Conservation (phyloP, 92 coral and sea anemone genomes). For the Zoanthus solanderi region DNA sequence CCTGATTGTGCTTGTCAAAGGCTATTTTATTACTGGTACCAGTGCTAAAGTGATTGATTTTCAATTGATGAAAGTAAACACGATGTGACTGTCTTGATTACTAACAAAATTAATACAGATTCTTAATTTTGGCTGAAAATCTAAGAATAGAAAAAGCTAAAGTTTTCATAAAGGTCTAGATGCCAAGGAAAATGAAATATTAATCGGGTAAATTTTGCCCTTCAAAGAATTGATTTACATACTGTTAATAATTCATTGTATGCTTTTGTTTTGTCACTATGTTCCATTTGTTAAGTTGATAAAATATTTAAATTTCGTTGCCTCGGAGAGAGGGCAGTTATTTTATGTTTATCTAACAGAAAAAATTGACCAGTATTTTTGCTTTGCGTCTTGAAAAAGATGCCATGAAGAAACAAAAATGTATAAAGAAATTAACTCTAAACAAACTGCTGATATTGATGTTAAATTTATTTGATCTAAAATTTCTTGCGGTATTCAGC, state of each 20-base stretch:
- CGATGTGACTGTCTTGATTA: background rate
- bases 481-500: slow-evolving; percentile 39
- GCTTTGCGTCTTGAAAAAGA: slow-evolving; percentile 26
- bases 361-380: slow-evolving; percentile 64
- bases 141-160: slow-evolving; percentile 48
- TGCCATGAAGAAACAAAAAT: slow-evolving; percentile 6
- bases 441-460: background rate
- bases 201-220: slow-evolving; percentile 86
- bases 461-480: slow-evolving; percentile 25
- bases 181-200: slow-evolving; percentile 89
- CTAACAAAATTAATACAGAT: slow-evolving; percentile 13
- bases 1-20: slow-evolving; percentile 32
- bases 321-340: slow-evolving; percentile 76
- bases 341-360: slow-evolving; percentile 78
- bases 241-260: slow-evolving; percentile 80
- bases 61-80: slow-evolving; percentile 46
- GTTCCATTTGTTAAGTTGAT: slow-evolving; percentile 95
- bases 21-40: slow-evolving; percentile 66
- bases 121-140: slow-evolving; percentile 50
- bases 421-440: background rate
- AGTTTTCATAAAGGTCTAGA: slow-evolving; percentile 54
- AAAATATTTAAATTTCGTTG: slow-evolving; percentile 96
- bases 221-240: slow-evolving; percentile 95
- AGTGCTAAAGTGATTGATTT: slow-evolving; percentile 40
- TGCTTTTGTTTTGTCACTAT: slow-evolving; percentile 76